A percentile compares a stretch with the other conserved stretches of the same genome.
These are phyloP conservation scores for Porites lutea DNA, from an alignment of 64 coral and sea anemone species.

Conservation along the genomic window DNA sequence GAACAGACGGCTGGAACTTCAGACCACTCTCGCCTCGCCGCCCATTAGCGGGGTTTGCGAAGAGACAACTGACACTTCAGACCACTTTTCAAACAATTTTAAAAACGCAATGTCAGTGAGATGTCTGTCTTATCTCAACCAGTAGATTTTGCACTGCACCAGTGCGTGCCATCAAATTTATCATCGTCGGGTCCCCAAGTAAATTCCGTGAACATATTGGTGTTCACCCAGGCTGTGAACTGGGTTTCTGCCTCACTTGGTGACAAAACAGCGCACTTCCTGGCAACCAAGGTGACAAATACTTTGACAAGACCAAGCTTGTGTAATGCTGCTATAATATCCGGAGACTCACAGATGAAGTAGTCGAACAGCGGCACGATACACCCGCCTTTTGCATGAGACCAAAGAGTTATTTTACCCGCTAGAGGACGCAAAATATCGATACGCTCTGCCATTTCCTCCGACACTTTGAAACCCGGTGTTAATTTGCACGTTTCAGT, in stretches of 20 bases:
- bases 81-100: neutral
- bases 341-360: slow-evolving; percentile 12
- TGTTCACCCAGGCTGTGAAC: neutral
- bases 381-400: neutral
- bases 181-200: neutral
- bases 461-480: neutral
- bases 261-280: neutral
- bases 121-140: neutral
- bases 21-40: too few relatives aligned
- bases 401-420: slow-evolving; percentile 11
- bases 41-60: too few relatives aligned
- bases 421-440: neutral
- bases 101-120: neutral
- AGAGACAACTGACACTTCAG: too few relatives aligned
- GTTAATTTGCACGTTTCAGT: slow-evolving; percentile 15
- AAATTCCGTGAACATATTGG: neutral
- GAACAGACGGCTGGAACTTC: too few relatives aligned
- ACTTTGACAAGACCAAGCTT: neutral
- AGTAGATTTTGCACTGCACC: neutral
- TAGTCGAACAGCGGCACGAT: slow-evolving; percentile 1
- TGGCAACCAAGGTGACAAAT: neutral
- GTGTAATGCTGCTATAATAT: neutral
- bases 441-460: neutral
- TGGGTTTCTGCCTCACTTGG: neutral
- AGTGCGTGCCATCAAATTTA: neutral